phyloP scores from a whole-genome alignment of 2,113 vertebrate genomes.

The Indicator maculatus region DNA sequence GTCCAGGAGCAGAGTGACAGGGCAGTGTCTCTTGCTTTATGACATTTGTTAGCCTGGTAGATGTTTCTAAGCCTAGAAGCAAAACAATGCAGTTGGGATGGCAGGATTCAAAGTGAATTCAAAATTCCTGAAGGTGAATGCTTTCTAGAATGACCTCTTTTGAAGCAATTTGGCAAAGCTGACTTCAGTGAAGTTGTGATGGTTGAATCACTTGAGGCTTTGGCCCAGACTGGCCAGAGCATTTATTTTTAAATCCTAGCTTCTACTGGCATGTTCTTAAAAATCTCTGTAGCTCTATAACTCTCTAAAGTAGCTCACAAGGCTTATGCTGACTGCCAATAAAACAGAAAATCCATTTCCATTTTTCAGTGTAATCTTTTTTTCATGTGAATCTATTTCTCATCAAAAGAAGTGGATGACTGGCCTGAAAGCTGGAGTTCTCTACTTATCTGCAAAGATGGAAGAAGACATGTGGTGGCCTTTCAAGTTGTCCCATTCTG shows the following conservation, averaged over 20 bases:
- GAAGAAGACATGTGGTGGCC: background rate
- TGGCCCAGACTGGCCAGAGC: background rate
- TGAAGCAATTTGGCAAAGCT: conserved; percentile 16
- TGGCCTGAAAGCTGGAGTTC: background rate
- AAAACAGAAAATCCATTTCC: conserved; percentile 45
- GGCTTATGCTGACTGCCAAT: conserved; percentile 41
- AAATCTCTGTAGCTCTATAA: conserved; percentile 35
- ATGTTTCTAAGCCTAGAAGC: background rate
- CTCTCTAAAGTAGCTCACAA: conserved; percentile 52
- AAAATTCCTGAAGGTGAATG: background rate
- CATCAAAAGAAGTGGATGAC: background rate
- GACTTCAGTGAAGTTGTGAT: background rate
- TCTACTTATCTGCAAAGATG: background rate
- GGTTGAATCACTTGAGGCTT: background rate
- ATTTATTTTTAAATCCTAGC: conserved; percentile 54
- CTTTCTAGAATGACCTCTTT: background rate
- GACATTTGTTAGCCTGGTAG: background rate
- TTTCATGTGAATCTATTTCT: conserved; percentile 61
- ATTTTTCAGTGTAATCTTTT: conserved; percentile 64
- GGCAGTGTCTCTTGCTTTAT: background rate
- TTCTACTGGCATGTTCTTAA: conserved; percentile 12
- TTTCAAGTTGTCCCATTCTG: conserved; percentile 12
- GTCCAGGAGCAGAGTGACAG: background rate
- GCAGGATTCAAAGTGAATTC: conserved; percentile 6
- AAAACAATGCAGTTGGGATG: background rate